phyloP scores from a whole-genome alignment of 2,888 invertebrate genomes.

The Dendrolimus pini region DNA sequence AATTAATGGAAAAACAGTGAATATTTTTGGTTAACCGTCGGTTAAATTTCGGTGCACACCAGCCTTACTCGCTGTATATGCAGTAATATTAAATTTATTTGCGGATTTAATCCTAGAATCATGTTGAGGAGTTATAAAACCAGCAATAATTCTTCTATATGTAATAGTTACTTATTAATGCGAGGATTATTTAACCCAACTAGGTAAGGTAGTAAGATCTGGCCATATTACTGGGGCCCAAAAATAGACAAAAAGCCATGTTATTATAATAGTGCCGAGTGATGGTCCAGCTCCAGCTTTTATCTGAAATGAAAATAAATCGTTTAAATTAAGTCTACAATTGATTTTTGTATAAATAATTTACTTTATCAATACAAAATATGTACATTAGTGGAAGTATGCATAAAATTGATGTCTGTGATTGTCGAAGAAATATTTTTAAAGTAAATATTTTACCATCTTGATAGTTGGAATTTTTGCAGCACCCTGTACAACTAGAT shows the following conservation, averaged over 20 bases:
- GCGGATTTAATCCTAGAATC: too few species aligned
- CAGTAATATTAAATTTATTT: too few species aligned
- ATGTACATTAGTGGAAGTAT: too few species aligned
- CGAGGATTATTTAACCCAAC: slow-evolving; percentile 6
- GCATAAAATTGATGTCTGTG: too few species aligned
- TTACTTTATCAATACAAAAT: slow-evolving; percentile 1
- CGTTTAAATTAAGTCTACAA: not conserved
- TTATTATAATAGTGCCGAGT: slow-evolving; percentile 26
- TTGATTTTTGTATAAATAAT: not conserved
- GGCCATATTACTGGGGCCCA: slow-evolving; percentile 54
- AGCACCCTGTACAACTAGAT: slow-evolving; percentile 62
- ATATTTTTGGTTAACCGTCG: too few species aligned
- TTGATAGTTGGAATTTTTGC: slow-evolving; percentile 50
- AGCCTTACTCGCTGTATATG: too few species aligned
- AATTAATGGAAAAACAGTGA: too few species aligned
- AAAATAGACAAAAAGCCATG: slow-evolving; percentile 29
- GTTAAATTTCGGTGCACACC: too few species aligned
- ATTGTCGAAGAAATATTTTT: too few species aligned
- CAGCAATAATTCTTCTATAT: too few species aligned
- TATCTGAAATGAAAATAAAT: slow-evolving; percentile 32
- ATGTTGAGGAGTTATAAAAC: too few species aligned
- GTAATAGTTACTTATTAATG: too few species aligned
- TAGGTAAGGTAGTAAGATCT: slow-evolving; percentile 17
- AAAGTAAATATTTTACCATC: slow-evolving; percentile 35
- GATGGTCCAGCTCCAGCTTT: slow-evolving; percentile 45